A percentile compares a stretch with the other conserved stretches of the same genome.
These are phyloP conservation scores for Cataglyphis cursor DNA, from an alignment of 2,888 invertebrate species.

Conservation along the genomic window DNA sequence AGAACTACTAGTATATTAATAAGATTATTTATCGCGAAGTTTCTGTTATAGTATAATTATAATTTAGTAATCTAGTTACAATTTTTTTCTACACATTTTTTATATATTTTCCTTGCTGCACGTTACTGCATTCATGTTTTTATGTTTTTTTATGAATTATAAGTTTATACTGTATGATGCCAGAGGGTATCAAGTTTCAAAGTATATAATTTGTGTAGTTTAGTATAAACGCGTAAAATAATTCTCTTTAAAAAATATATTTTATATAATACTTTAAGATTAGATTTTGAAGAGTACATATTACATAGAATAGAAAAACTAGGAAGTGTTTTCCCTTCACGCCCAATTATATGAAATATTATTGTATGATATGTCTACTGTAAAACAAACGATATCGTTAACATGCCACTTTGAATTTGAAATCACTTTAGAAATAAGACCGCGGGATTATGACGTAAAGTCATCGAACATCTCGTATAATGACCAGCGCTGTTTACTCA, in stretches of 20 bases:
- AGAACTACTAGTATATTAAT: conserved; percentile 38
- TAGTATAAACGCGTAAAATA: background rate
- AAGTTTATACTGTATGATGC: too few species aligned
- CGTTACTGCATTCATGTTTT: too few species aligned
- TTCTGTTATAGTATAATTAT: conserved; percentile 2
- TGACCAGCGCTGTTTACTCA: conserved; percentile 73
- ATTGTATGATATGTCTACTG: background rate
- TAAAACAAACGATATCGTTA: conserved; percentile 11
- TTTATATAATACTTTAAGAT: background rate
- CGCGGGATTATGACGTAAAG: conserved; percentile 2
- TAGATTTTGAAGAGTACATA: background rate
- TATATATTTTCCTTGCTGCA: background rate
- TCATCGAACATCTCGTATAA: conserved; percentile 55
- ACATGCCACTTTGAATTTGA: conserved; percentile 6
- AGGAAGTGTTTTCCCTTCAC: background rate
- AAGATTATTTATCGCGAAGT: conserved; percentile 25
- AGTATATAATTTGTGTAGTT: background rate
- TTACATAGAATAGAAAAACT: background rate
- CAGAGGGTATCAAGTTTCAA: background rate
- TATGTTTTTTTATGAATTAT: too few species aligned
- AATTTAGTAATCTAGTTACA: conserved; percentile 10
- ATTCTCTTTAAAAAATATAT: background rate
- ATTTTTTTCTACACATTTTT: background rate
- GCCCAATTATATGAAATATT: background rate
- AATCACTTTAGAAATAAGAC: conserved; percentile 29